Base-by-base conservation (phyloP, 2,797 vertebrate species). In the Coregonus ussuriensis region DNA sequence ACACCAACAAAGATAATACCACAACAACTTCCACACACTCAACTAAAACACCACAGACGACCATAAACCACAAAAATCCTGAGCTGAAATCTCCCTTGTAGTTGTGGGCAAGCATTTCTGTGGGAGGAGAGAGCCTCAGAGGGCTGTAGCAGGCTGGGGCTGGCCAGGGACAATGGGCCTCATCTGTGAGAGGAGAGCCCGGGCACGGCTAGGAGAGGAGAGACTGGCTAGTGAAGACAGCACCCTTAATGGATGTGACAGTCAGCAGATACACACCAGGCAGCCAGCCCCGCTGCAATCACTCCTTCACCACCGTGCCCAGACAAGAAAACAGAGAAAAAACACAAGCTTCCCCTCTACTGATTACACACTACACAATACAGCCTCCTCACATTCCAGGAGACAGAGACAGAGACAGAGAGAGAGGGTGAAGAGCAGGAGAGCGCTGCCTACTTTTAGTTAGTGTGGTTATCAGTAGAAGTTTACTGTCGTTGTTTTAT, bases 401-500 rank as follows among this genome's bases (percentile, higher is more conserved):
- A 74, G 73, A 9, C 25, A 54, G 31, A 73, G 71, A 7, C 31
- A 81, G 7, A 81, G 7, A 56, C 1, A 41, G 78, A 4, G 54
- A 77, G 9, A 73, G 35, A 63, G 65, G 80, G 51, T 47, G 63
- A 87, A 33, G 77, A 86, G 83, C 84, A 74, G 67, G 81, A 70
- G 77, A 83, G 56, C 33, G 37, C 87, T 88, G 88, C 87, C 84
- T 87, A 82, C 86, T 89, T 91, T 89, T 82, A 92, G 90, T 92
- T 91, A 92, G 82, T 41, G 70, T 76, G 81, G 84, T 93, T 93
- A 93, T 93, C 91, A 92, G 90, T 41, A 18, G 72, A 91, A 87
- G 88, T 90, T 91, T 90, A 88, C 87, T 79, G 89, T 53, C 56
- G 78, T 87, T 84, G 87, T 91, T 92, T 93, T 90, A 91, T 92